Evolutionary conservation across 1,140 invertebrate genomes (phyloP).

Genomic region (Papilio aristodemus): DNA sequence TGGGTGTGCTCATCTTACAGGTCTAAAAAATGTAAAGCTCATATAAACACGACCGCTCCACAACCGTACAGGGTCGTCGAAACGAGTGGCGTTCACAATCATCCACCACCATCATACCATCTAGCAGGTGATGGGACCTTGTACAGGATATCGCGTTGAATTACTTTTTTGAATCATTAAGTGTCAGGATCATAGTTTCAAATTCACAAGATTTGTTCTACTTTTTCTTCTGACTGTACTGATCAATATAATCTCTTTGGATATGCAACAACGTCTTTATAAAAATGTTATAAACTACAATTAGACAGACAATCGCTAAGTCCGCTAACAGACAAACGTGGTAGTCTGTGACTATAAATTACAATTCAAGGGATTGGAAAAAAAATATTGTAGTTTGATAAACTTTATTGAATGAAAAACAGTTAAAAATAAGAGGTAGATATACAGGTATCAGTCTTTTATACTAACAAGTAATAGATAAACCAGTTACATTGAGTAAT

Average conservation of each 20-base stretch:
- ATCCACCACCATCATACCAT: neutral
- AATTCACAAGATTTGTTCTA: too few relatives aligned
- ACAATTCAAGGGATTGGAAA: neutral
- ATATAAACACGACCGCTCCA: neutral
- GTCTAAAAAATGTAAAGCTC: neutral
- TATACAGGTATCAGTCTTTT: constrained; percentile 7
- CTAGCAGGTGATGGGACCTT: neutral
- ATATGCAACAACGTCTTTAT: too few relatives aligned
- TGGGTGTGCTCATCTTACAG: constrained; percentile 2
- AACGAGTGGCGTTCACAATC: neutral
- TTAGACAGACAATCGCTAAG: too few relatives aligned
- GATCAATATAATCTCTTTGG: too few relatives aligned
- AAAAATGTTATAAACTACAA: too few relatives aligned
- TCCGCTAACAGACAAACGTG: too few relatives aligned
- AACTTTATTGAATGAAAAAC: constrained; percentile 1
- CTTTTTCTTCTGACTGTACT: too few relatives aligned
- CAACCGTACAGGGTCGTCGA: neutral
- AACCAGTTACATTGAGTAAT: neutral
- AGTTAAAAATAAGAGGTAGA: constrained; percentile 15
- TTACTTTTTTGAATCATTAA: neutral
- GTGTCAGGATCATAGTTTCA: too few relatives aligned
- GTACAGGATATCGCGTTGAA: neutral
- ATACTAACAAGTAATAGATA: neutral
- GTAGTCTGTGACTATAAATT: too few relatives aligned
- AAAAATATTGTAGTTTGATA: neutral